Evolutionary conservation across 2,888 invertebrate genomes (phyloP).

Genomic region (Lymantria dispar): DNA sequence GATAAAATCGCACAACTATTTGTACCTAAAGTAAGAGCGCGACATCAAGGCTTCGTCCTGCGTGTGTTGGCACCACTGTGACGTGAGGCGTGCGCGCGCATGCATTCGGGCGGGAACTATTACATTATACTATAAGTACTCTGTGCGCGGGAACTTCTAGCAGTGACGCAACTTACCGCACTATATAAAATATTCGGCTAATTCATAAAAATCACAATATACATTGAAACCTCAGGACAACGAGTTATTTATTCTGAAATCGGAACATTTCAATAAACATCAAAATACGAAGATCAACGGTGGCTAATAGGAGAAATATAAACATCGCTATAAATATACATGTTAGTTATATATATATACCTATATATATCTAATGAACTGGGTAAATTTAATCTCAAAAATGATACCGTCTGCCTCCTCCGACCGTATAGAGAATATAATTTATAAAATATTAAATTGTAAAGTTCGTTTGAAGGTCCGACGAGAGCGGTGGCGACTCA

Average conservation of each 20-base stretch:
- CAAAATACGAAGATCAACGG: slow-evolving; percentile 70
- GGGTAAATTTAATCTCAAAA: slow-evolving; percentile 80
- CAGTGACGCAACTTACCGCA: background rate
- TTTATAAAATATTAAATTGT: slow-evolving; percentile 59
- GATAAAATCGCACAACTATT: too few species aligned
- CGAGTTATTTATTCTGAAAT: background rate
- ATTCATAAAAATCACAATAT: slow-evolving; percentile 38
- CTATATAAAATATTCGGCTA: slow-evolving; percentile 12
- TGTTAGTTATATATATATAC: slow-evolving; percentile 32
- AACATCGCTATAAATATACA: slow-evolving; percentile 70
- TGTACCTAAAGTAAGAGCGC: too few species aligned
- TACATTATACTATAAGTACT: too few species aligned
- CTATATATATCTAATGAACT: slow-evolving; percentile 60
- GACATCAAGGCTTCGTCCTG: too few species aligned
- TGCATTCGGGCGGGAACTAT: too few species aligned
- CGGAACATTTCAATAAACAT: slow-evolving; percentile 69
- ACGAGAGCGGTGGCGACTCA: slow-evolving; percentile 13
- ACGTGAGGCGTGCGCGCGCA: too few species aligned
- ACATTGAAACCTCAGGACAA: slow-evolving; percentile 24
- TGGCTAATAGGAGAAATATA: slow-evolving; percentile 71
- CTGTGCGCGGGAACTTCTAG: too few species aligned
- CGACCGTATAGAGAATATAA: slow-evolving; percentile 68
- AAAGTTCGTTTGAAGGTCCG: slow-evolving; percentile 20
- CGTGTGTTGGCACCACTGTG: too few species aligned
- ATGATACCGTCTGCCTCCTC: slow-evolving; percentile 67